These are phyloP conservation scores for Cataglyphis livida DNA, from an alignment of 2,888 invertebrate genomes.

Conservation along the genomic window DNA sequence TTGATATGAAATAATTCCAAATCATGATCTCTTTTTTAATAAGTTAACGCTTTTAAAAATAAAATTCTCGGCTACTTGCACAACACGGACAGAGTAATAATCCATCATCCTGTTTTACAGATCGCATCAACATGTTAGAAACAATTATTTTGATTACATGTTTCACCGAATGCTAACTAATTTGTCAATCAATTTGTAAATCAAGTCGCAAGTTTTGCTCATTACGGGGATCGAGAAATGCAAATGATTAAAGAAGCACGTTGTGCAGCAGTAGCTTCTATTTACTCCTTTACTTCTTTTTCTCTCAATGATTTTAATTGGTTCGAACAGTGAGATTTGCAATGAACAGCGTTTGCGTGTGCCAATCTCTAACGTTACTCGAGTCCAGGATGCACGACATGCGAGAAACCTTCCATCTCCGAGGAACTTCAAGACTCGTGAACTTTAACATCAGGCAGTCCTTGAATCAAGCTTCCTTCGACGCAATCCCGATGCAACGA, in stretches of 20 bases:
- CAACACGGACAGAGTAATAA: not conserved
- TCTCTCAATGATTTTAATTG: conserved; percentile 66
- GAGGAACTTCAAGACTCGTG: conserved; percentile 56
- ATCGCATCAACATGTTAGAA: not conserved
- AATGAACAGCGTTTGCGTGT: conserved; percentile 62
- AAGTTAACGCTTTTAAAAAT: not conserved
- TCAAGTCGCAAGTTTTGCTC: conserved; percentile 47
- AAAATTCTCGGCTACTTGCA: not conserved
- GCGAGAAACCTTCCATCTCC: conserved; percentile 45
- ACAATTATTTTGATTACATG: conserved; percentile 14
- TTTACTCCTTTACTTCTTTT: conserved; percentile 53
- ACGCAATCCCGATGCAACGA: conserved; percentile 42
- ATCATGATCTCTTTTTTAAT: not conserved
- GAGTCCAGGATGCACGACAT: conserved; percentile 47
- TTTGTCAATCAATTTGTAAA: conserved; percentile 44
- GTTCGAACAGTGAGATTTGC: conserved; percentile 48
- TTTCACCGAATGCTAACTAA: not conserved
- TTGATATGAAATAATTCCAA: not conserved
- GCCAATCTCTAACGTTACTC: conserved; percentile 44
- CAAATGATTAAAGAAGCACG: not conserved
- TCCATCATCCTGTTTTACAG: not conserved
- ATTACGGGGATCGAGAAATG: conserved; percentile 29
- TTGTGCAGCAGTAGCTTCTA: conserved; percentile 11
- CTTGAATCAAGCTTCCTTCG: conserved; percentile 64
- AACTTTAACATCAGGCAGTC: conserved; percentile 70